A percentile compares a stretch with the other conserved stretches of the same genome.
Evolutionary conservation across 2,113 vertebrate species (phyloP).

Genomic region (Misgurnus anguillicaudatus): DNA sequence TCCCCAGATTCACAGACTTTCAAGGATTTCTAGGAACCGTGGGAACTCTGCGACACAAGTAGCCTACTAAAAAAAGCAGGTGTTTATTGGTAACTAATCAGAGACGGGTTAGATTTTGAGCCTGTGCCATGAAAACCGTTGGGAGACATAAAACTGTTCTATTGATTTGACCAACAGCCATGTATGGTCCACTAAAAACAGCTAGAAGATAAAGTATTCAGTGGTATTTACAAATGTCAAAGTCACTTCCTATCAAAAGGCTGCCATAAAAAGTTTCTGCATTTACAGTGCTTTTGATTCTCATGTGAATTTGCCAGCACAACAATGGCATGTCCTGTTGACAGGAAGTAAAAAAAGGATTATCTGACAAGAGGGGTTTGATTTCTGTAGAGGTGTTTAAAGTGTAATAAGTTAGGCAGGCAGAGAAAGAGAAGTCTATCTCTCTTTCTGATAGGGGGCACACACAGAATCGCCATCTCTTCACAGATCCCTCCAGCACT

Average conservation of each 20-base stretch:
- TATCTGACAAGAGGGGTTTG: constrained; percentile 9
- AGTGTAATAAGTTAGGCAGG: constrained; percentile 41
- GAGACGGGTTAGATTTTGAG: constrained; percentile 3
- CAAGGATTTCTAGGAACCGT: too few relatives aligned
- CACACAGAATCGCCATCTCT: constrained; percentile 18
- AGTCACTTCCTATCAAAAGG: not conserved
- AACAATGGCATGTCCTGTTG: not conserved
- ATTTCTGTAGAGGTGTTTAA: constrained; percentile 47
- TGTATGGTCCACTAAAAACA: not conserved
- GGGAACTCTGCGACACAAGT: too few relatives aligned
- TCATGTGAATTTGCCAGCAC: not conserved
- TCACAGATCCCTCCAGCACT: not conserved
- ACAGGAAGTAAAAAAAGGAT: not conserved
- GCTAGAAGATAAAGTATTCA: not conserved
- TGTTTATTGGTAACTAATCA: not conserved
- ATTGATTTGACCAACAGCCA: not conserved
- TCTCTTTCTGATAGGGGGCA: constrained; percentile 1
- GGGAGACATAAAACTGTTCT: too few relatives aligned
- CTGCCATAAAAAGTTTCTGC: too few relatives aligned
- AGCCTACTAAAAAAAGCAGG: not conserved
- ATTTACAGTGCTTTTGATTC: too few relatives aligned
- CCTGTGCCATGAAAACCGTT: not conserved
- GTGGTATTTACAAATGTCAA: not conserved
- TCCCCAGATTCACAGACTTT: too few relatives aligned
- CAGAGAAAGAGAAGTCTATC: constrained; percentile 21